phyloP scores from a whole-genome alignment of 2,113 vertebrate species.

The Poeciliopsis prolifica region DNA sequence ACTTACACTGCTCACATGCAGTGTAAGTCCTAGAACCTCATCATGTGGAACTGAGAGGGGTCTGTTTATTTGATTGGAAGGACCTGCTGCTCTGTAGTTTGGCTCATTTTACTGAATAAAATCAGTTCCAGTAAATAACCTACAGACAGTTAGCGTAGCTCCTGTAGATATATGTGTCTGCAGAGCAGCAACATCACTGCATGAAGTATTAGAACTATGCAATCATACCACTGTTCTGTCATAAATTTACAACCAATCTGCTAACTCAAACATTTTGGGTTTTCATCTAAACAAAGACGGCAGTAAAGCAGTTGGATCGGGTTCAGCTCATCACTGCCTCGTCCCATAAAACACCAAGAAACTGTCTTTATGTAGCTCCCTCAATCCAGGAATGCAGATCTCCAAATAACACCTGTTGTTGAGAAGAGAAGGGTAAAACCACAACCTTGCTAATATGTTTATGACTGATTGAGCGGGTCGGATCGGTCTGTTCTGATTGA shows the following conservation, averaged over 20 bases:
- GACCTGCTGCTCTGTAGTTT: constrained; percentile 40
- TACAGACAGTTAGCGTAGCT: constrained; percentile 3
- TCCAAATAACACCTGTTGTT: constrained; percentile 59
- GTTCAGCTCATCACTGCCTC: constrained; percentile 67
- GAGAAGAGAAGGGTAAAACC: neutral
- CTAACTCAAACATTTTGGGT: constrained; percentile 77
- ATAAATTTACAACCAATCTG: constrained; percentile 71
- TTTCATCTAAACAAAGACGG: constrained; percentile 78
- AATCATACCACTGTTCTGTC: constrained; percentile 65
- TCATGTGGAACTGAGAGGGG: constrained; percentile 36
- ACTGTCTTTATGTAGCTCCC: constrained; percentile 67
- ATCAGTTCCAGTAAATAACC: constrained; percentile 29
- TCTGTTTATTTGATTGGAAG: constrained; percentile 37
- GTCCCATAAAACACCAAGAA: constrained; percentile 33
- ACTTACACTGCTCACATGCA: constrained; percentile 31
- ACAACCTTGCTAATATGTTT: neutral
- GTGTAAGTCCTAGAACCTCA: constrained; percentile 16
- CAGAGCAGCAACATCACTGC: constrained; percentile 26
- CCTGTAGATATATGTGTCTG: constrained; percentile 25
- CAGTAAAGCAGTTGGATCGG: constrained; percentile 62
- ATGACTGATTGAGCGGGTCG: too few species aligned
- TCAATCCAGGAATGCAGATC: constrained; percentile 68
- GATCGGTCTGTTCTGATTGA: too few species aligned
- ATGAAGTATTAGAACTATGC: constrained; percentile 63
- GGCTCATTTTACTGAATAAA: constrained; percentile 10